A percentile compares a stretch with the other conserved stretches of the same genome.
phyloP scores from a whole-genome alignment of 2,888 invertebrate species.

The Glaucopsyche alexis region DNA sequence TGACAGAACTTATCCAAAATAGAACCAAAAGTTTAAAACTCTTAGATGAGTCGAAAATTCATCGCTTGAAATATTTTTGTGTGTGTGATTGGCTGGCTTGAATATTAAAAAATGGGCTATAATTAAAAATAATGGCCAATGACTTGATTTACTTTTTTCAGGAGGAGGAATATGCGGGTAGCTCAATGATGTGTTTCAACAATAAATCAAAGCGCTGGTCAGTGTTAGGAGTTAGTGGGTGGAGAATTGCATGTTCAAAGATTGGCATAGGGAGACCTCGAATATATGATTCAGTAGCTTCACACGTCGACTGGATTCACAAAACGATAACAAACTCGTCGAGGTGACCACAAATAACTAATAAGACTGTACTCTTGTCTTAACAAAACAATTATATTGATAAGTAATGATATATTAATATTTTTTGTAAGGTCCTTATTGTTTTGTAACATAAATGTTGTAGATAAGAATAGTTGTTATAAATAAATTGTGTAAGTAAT shows the following conservation, averaged over 20 bases:
- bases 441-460: slow-evolving; percentile 20
- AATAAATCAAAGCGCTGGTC: slow-evolving; percentile 87
- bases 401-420: slow-evolving; percentile 28
- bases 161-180: slow-evolving; percentile 94
- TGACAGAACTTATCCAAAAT: too few relatives aligned
- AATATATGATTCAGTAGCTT: slow-evolving; percentile 89
- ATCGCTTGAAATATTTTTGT: too few relatives aligned
- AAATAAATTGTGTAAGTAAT: slow-evolving; percentile 18
- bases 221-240: slow-evolving; percentile 88
- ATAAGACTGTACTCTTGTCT: slow-evolving; percentile 50
- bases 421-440: neutral
- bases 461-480: slow-evolving; percentile 13
- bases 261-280: slow-evolving; percentile 88
- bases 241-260: slow-evolving; percentile 92
- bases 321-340: slow-evolving; percentile 83
- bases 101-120: neutral
- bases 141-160: slow-evolving; percentile 51
- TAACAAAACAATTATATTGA: slow-evolving; percentile 46
- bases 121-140: neutral
- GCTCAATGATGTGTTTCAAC: slow-evolving; percentile 90
- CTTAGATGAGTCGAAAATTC: too few relatives aligned
- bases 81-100: too few relatives aligned
- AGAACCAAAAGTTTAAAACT: too few relatives aligned
- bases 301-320: slow-evolving; percentile 92
- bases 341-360: slow-evolving; percentile 55